These are phyloP conservation scores for Drosophila ironensis DNA, from an alignment of 1,140 invertebrate species.

Conservation along the genomic window DNA sequence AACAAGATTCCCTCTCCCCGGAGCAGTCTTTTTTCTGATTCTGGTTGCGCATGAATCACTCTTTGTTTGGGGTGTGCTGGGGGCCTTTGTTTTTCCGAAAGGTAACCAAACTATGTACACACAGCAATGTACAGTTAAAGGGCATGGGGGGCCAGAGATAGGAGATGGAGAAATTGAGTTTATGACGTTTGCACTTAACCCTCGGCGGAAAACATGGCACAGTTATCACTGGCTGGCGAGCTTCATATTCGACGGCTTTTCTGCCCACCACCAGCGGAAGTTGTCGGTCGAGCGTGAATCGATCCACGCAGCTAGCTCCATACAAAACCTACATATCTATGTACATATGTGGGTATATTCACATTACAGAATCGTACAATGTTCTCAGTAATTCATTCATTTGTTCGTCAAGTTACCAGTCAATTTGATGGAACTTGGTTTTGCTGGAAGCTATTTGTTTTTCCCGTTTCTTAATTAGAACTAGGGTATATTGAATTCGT, in stretches of 20 bases:
- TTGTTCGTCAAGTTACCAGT: background rate
- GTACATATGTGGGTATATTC: too few relatives aligned
- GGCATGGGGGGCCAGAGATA: conserved; percentile 27
- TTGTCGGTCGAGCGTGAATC: conserved; percentile 35
- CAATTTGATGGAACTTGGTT: conserved; percentile 20
- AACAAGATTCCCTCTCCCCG: conserved; percentile 44
- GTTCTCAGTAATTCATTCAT: conserved; percentile 44
- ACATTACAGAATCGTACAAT: too few relatives aligned
- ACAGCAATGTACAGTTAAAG: conserved; percentile 65
- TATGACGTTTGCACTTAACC: conserved; percentile 76
- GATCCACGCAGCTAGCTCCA: conserved; percentile 29
- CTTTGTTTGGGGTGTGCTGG: conserved; percentile 46
- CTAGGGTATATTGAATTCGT: too few relatives aligned
- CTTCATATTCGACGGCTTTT: background rate
- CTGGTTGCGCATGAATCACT: conserved; percentile 73
- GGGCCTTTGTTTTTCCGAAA: conserved; percentile 49
- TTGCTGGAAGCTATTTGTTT: background rate
- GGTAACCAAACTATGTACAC: conserved; percentile 71
- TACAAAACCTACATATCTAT: too few relatives aligned
- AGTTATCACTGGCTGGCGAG: conserved; percentile 55
- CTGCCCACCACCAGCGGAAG: conserved; percentile 24
- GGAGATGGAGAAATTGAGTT: conserved; percentile 56
- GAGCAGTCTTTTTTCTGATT: conserved; percentile 24
- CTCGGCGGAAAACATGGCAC: conserved; percentile 57
- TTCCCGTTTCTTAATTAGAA: too few relatives aligned